phyloP scores from a whole-genome alignment of 1,140 invertebrate genomes.

The Cotesia glomerata region DNA sequence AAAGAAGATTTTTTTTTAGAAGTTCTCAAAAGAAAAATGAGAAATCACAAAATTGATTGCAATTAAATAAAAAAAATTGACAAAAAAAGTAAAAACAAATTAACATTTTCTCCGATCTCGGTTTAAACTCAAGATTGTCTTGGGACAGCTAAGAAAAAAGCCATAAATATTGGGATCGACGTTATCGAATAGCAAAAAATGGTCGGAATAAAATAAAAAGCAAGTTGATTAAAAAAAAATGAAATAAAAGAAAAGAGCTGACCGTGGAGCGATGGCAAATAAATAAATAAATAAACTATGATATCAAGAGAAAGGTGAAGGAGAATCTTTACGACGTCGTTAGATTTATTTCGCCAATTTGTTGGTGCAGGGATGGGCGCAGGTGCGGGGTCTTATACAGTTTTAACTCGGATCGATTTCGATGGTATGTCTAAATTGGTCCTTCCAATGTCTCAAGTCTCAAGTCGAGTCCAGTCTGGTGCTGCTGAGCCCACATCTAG shows the following conservation, averaged over 20 bases:
- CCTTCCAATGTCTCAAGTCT: slow-evolving; percentile 34
- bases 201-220: slow-evolving; percentile 8
- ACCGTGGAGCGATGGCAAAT: background rate
- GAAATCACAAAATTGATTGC: no score
- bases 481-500: slow-evolving; percentile 42
- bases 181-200: slow-evolving; percentile 12
- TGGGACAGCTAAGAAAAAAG: no score
- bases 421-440: slow-evolving; percentile 56
- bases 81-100: no score
- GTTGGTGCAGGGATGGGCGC: slow-evolving; percentile 46
- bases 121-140: no score
- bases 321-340: slow-evolving; percentile 36
- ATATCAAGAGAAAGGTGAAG: slow-evolving; percentile 9
- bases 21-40: no score
- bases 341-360: slow-evolving; percentile 58
- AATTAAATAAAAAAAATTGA: no score
- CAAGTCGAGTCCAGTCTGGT: no score
- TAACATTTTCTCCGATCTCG: no score
- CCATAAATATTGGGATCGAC: slow-evolving; percentile 2
- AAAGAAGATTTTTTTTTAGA: no score
- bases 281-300: slow-evolving; percentile 16
- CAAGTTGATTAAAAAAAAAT: slow-evolving; percentile 1
- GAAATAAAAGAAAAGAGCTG: slow-evolving; percentile 15
- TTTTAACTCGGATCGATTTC: slow-evolving; percentile 37
- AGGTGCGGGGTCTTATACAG: slow-evolving; percentile 31